phyloP scores from a whole-genome alignment of 2,888 invertebrate genomes.

The Eristalinus sepulchralis region DNA sequence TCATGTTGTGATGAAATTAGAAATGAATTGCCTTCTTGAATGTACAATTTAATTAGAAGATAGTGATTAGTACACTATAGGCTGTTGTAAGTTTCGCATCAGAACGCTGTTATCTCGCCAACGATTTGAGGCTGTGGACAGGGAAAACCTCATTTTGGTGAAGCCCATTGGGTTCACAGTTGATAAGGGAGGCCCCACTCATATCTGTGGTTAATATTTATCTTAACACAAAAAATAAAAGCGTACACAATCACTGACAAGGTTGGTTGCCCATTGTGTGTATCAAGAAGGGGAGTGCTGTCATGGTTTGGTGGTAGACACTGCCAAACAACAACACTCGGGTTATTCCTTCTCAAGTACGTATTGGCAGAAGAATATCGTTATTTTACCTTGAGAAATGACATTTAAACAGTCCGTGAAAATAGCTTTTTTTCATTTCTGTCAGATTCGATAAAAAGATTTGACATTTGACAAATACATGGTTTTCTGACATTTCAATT shows the following conservation, averaged over 20 bases:
- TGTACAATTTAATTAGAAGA: neutral
- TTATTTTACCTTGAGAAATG: neutral
- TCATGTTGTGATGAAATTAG: slow-evolving; percentile 4
- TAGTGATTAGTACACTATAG: neutral
- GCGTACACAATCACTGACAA: neutral
- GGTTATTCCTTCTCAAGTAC: neutral
- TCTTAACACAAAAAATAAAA: neutral
- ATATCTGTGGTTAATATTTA: neutral
- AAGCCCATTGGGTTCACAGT: neutral
- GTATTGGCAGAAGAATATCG: too few species aligned
- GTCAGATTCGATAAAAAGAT: too few species aligned
- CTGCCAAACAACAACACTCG: neutral
- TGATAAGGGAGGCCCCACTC: neutral
- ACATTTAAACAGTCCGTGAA: too few species aligned
- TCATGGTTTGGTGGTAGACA: neutral
- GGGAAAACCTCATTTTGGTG: neutral
- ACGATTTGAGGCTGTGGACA: neutral
- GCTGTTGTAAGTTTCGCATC: neutral
- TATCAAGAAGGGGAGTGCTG: neutral
- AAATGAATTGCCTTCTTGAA: neutral
- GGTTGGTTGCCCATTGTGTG: neutral
- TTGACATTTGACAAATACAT: too few species aligned
- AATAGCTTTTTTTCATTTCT: too few species aligned
- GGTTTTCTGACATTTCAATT: too few species aligned
- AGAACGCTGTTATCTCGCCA: neutral